Base-by-base conservation (phyloP, 2,113 vertebrate species). In the Oncorhynchus nerka region DNA sequence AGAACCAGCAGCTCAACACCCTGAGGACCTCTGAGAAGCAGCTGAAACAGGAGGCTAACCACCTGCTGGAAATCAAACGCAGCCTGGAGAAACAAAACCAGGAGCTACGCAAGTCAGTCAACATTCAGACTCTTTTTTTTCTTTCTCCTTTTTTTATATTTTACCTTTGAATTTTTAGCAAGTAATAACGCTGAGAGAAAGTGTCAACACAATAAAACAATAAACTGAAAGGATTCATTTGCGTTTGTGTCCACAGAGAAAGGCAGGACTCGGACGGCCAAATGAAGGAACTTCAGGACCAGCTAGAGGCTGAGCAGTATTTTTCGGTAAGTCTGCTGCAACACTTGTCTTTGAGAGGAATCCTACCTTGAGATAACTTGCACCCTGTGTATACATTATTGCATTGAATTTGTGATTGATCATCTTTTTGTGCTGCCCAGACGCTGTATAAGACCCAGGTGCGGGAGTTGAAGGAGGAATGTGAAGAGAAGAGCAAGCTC, bases 381-480 rank as follows among this genome's bases (percentile, higher is more conserved):
- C 3, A 55, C 51, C 15, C 51, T 16, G 5, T 30, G 24, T 66
- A 16, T 32, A 30, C 11, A 19, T 5, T 30, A 67, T 16, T 30
- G 22, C 30, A 7, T 15, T 67, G 24, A 28, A 51, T 13, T 5
- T 45, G 59, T 19, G 51, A 5, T 66, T 28, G 24, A 4, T 70
- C 30, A 16, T 49, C 39, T 19, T 26, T 68, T 30, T 82, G 51
- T 83, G 16, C 79, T 67, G 79, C 79, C 26, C 86, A 99, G 98
- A 99, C 98, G 1, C 90, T 99, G 15, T 99, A 99, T 84, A 99
- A 99, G 90, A 99, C 98, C 0, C 98, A 99, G 89, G 98, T 99
- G 74, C 94, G 97, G 69, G 98, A 99, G 83, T 94, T 99, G 71
- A 99, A 99, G 89, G 98, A 99, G 85, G 98, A 99, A 86, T 98